Evolutionary conservation across 2,888 invertebrate species (phyloP), one percentile per base, ranked within the genome.

Genomic region (Nasonia oneida): DNA sequence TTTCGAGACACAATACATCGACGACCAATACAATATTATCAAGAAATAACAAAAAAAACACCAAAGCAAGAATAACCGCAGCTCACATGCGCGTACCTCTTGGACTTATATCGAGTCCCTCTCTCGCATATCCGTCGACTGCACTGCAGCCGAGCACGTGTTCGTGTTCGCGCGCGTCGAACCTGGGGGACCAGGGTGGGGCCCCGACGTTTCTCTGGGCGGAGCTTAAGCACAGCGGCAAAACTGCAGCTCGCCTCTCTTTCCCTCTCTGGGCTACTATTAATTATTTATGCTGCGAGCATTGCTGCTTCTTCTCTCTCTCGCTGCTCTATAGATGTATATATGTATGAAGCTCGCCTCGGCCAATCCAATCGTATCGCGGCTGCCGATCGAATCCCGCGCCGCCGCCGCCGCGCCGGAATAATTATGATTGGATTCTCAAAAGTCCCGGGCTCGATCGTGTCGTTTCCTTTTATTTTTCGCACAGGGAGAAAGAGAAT

Each of bases 401-500:
- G 90, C 90, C 90, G 89, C 47, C 47, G 90, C 90, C 90, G 89
- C 12, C 47, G 90, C 90, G 89, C 47, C 47, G 90, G 90, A 93
- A 92, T 92, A 92, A 93, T 93, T 93, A 93, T 92, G 92, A 92
- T 93, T 93, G 92, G 93, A 93, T 93, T 93, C 91, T 83, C 84
- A 71, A 85, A 87, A 78, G 71, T 79, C 75, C 76, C 53, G 61
- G 15, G 50, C 47, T 61, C 74, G 64, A 29, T 23, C 33, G n/a
- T 39, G 47, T 81, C 47, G 75, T 42, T 67, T 74, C 4, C 64
- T 79, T 70, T 82, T 67, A n/a, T 81, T 61, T 81, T 83, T 84
- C 57, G 64, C 10, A 73, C 42, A 73, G 73, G 14, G 73, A 73
- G 42, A 14, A 42, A 42, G 73, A 47, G 73, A 73, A 23, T 73